Evolutionary conservation across 2,113 vertebrate species (phyloP), one percentile per base, ranked within the genome.

Genomic region (Aegithalos caudatus): DNA sequence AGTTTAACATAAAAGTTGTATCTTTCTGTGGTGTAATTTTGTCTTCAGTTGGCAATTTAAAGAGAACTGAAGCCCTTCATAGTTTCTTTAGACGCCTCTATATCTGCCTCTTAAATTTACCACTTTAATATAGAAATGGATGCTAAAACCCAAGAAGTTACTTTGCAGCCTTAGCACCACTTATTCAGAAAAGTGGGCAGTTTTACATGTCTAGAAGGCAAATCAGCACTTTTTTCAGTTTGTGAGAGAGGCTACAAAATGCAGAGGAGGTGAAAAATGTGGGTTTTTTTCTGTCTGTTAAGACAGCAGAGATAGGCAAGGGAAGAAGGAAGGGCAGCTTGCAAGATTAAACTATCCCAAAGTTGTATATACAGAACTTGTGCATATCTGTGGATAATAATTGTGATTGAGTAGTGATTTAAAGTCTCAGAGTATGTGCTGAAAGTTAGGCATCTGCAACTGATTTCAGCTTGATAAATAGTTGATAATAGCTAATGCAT

Each of bases 11-110:
- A 56, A 51, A 80, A 70, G 21, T 28, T 29, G 4, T 11, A 29
- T 62, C 24, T 62, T 56, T 78, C 45, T 48, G 0, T 45, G 13
- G 10, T 61, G 24, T 81, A 9, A 17, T 90, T 91, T 89, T 89
- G 11, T 47, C 17, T 79, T 18, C 13, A 53, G 0, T 22, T 74
- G 60, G 7, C 40, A 67, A 44, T 81, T 74, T 48, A 31, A 50
- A 28, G 47, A 50, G 23, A 74, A 29, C 9, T 45, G 56, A 81
- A 86, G 27, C 44, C 54, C 37, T 54, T 77, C 44, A 47, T 37
- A 23, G 22, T 84, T 56, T 24, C 27, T 14, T 65, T 74, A 35
- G 23, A 8, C 0, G 0, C 23, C 15, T 77, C 42, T 56, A 14
- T 54, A 37, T 31, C 35, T 57, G 3, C 29, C 13, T 64, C 54